phyloP scores from a whole-genome alignment of 1,140 invertebrate species.

The Brachionus rotundiformis region DNA sequence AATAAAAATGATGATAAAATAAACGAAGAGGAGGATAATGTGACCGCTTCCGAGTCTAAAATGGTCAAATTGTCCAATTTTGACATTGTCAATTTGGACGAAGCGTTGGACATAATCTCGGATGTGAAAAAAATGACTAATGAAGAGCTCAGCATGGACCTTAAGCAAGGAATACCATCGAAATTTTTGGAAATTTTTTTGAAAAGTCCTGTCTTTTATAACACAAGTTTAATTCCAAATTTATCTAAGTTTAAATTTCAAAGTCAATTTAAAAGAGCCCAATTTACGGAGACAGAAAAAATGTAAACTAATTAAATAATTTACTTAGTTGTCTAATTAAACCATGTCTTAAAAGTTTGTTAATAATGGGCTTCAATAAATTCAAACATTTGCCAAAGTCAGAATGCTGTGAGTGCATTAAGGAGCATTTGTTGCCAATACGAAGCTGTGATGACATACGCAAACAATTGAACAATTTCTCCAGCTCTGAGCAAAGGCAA shows the following conservation, averaged over 20 bases:
- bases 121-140: background rate
- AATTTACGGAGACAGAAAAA: constrained; percentile 44
- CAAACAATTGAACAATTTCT: constrained; percentile 45
- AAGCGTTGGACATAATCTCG: constrained; percentile 2
- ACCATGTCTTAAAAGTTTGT: background rate
- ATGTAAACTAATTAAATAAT: constrained; percentile 28
- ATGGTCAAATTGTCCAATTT: background rate
- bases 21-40: background rate
- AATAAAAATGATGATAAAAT: background rate
- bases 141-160: background rate
- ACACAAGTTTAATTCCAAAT: constrained; percentile 41
- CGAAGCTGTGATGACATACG: constrained; percentile 19
- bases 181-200: constrained; percentile 47
- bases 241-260: constrained; percentile 18
- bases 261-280: constrained; percentile 33
- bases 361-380: constrained; percentile 46
- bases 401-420: constrained; percentile 49
- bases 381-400: constrained; percentile 49
- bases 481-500: constrained; percentile 48
- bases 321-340: background rate
- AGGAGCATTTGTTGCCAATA: constrained; percentile 30
- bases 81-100: constrained; percentile 13
- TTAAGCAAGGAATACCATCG: constrained; percentile 29
- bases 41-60: background rate
- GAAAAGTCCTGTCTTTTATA: constrained; percentile 42